Evolutionary conservation across 2,888 invertebrate genomes (phyloP), one percentile per base, ranked within the genome.

Genomic region (Lepetodrilus schrolli): DNA sequence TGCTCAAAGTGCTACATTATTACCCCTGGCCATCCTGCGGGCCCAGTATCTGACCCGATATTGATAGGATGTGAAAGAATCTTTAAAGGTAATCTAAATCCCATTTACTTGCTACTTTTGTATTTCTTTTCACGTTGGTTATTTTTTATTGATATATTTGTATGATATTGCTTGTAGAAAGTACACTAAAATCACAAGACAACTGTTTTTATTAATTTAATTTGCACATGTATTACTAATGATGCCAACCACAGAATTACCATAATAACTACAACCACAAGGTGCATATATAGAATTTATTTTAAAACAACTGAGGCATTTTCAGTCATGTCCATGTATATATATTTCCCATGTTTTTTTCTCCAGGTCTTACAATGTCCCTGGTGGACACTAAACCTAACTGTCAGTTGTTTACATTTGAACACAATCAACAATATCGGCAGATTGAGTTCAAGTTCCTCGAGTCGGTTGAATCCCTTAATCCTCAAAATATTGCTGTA

Each of bases 401-500:
- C 47, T 86, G 92, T 50, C 92, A 92, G 78, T 93, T 93, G 91
- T 96, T 95, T 87, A 91, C 93, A 13, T 95, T 94, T 87, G 94
- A 95, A 78, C 96, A 96, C 86, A 94, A 93, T 84, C 91, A 93
- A 66, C 93, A 93, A 74, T 96, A 96, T 89, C 94, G 94, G 85
- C 92, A 94, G 84, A 92, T 94, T 21, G 95, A 96, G 90, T 92
- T 93, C 82, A 93, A 93, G 88, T 96, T 96, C 90, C 91, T 95
- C 68, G 93, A 94, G 78, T 95, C 95, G 38, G 94, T 96, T 2
- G 95, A 95, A 87, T 94, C 94, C 81, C 92, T 94, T 68, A 93
- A 95, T 90, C 95, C 95, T 0, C 94, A 95, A 83, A 94, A 94
- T 87, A 93, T 96, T 80, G 93, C 95, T 80, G 94, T 93, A 87